These are phyloP conservation scores for Argentina silus DNA, from an alignment of 2,797 vertebrate species.

Conservation along the genomic window DNA sequence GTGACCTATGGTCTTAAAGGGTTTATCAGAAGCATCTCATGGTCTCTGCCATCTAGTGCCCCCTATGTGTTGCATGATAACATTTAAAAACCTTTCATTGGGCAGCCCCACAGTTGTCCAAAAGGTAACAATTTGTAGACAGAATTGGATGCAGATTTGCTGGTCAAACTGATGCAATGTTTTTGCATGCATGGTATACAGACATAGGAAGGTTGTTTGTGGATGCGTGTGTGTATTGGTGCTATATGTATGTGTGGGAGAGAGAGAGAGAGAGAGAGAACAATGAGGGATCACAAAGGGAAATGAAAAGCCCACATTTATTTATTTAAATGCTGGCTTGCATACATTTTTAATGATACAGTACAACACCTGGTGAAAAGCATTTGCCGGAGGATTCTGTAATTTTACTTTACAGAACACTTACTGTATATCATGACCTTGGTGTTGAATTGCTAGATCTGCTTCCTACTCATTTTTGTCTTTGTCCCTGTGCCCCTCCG, in stretches of 20 bases:
- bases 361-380: conserved; percentile 26
- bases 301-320: conserved; percentile 29
- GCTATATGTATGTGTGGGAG: not conserved
- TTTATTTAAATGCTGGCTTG: conserved; percentile 43
- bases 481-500: conserved; percentile 30
- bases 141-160: conserved; percentile 66
- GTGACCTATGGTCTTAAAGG: not conserved
- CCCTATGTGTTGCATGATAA: conserved; percentile 1
- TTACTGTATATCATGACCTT: conserved; percentile 18
- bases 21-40: not conserved
- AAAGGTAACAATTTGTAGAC: conserved; percentile 50
- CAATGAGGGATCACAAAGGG: conserved; percentile 16
- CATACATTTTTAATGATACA: conserved; percentile 55
- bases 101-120: conserved; percentile 61
- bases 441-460: conserved; percentile 49
- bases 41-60: not conserved
- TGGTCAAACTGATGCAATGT: conserved; percentile 55
- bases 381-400: conserved; percentile 21
- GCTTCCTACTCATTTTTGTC: conserved; percentile 45
- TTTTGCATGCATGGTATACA: conserved; percentile 30
- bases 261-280: not conserved
- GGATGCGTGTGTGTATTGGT: conserved; percentile 2
- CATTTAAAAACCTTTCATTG: conserved; percentile 50
- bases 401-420: not conserved
- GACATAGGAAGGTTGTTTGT: not conserved